Evolutionary conservation across 2,797 vertebrate species (phyloP), one percentile per base, ranked within the genome.

Genomic region (Malacoctenus gilli): DNA sequence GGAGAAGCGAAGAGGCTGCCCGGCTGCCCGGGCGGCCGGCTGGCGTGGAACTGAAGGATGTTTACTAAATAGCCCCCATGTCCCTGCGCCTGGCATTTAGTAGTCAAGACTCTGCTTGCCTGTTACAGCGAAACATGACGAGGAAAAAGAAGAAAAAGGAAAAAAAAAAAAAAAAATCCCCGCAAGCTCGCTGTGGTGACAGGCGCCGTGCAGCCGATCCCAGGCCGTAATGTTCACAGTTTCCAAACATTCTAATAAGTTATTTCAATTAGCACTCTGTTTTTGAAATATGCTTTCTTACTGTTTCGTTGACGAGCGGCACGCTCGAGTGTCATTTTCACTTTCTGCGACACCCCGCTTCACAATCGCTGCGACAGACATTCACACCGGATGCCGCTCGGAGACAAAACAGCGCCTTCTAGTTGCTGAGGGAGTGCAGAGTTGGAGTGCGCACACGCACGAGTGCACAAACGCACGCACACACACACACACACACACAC

Each of bases 31-130:
- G 65, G 59, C 34, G 53, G 73, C 62, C 54, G 75, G 62, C 69
- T 83, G 79, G 79, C 71, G 64, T 73, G 49, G 82, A 77, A 82
- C 57, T 79, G 79, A 77, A 80, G 60, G 76, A 84, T 85, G 84
- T 89, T 87, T 85, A 85, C 80, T 83, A 87, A 88, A 89, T 72
- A 85, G 74, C 81, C 84, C 77, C 77, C 64, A 81, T 82, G 77
- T 85, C 86, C 79, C 85, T 63, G 63, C 1, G 79, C 79, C 78
- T 71, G 81, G 68, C 72, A 75, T 82, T 84, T 80, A 79, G 75
- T 72, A 82, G 84, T 80, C 84, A 80, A 64, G 73, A 75, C 80
- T 87, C 76, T 60, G 70, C 75, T 68, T 59, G 70, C 51, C 71
- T 60, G 75, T 68, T 76, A 72, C 19, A 34, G 58, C 38, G 41